phyloP scores from a whole-genome alignment of 2,113 vertebrate genomes.

The Mus musculus region DNA sequence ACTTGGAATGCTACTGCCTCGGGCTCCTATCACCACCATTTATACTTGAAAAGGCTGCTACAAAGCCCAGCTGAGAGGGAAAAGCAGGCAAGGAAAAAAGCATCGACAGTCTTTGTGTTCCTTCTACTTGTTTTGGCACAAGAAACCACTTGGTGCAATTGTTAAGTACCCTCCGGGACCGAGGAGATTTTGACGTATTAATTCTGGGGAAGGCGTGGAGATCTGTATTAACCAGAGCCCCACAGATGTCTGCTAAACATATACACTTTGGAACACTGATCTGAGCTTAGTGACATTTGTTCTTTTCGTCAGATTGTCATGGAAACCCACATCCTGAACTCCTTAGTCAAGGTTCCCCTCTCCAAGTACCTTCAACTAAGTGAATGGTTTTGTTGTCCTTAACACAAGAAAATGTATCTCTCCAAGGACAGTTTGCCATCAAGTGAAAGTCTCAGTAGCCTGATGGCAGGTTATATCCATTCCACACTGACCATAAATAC shows the following conservation, averaged over 20 bases:
- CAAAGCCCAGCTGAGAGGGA: not conserved
- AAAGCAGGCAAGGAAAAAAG: not conserved
- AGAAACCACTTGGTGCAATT: constrained; percentile 19
- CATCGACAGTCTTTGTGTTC: not conserved
- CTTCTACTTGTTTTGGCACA: not conserved
- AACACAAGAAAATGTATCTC: not conserved
- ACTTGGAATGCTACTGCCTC: constrained; percentile 36
- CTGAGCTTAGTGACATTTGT: constrained; percentile 22
- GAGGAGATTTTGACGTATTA: not conserved
- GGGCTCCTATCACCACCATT: not conserved
- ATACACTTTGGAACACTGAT: constrained; percentile 38
- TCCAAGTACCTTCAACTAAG: not conserved
- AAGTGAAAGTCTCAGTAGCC: constrained; percentile 30
- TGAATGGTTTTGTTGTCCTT: not conserved
- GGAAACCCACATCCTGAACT: not conserved
- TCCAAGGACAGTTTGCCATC: not conserved
- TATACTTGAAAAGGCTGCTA: constrained; percentile 36
- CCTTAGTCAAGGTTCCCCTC: not conserved
- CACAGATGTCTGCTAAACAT: not conserved
- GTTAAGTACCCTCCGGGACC: not conserved
- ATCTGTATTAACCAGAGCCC: constrained; percentile 4
- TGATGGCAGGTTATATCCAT: not conserved
- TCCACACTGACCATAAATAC: not conserved
- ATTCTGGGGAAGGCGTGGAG: not conserved
- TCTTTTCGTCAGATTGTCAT: not conserved